These are phyloP conservation scores for Danaus melanippus DNA, from an alignment of 1,140 invertebrate species.

Conservation along the genomic window DNA sequence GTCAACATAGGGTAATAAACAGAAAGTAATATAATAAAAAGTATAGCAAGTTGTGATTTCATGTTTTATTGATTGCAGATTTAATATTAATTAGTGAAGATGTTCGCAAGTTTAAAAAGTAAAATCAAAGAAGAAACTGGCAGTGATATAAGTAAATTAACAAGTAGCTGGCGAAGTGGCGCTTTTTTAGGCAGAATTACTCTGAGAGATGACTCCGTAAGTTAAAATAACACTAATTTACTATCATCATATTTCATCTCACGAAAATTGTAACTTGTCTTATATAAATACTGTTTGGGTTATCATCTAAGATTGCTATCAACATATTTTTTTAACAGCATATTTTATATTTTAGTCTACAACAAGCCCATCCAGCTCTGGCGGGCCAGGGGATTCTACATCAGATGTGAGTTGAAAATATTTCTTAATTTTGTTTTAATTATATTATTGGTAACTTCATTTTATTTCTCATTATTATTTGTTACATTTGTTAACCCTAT, in stretches of 20 bases:
- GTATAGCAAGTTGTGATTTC: too few species aligned
- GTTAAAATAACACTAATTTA: conserved; percentile 12
- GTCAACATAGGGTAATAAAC: too few species aligned
- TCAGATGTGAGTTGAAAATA: conserved; percentile 50
- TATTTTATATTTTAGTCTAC: conserved; percentile 40
- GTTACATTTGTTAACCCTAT: too few species aligned
- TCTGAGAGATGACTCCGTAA: conserved; percentile 59
- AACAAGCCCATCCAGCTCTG: conserved; percentile 56
- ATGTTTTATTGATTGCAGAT: conserved; percentile 1
- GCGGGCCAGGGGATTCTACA: conserved; percentile 49
- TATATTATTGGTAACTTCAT: too few species aligned
- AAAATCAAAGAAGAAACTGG: conserved; percentile 68
- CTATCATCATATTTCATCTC: neutral
- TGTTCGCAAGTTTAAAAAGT: conserved; percentile 66
- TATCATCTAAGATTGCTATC: too few species aligned
- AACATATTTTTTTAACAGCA: neutral
- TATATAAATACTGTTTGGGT: too few species aligned
- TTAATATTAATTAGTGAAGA: conserved; percentile 23
- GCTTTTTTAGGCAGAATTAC: conserved; percentile 58
- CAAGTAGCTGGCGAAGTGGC: conserved; percentile 60
- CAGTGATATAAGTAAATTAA: conserved; percentile 61
- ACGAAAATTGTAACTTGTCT: too few species aligned
- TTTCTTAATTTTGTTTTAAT: too few species aligned
- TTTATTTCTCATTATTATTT: too few species aligned
- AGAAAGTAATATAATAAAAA: too few species aligned